A percentile compares a stretch with the other conserved stretches of the same genome.
Conservation (phyloP, 2,113 vertebrate species). For the Perognathus longimembris region DNA sequence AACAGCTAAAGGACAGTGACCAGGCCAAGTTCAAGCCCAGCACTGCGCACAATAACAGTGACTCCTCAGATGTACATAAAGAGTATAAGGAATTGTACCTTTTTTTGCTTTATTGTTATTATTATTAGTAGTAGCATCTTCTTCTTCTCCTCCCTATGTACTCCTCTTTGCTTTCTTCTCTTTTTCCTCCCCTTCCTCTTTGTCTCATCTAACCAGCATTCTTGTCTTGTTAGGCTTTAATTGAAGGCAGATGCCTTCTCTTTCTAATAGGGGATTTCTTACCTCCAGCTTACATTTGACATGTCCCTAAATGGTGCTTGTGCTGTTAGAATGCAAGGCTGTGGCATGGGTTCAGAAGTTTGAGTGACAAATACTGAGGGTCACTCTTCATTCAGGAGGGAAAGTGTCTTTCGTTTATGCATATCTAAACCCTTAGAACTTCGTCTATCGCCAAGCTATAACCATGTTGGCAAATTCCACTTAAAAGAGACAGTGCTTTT, state of each 20-base stretch:
- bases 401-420: background rate
- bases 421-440: background rate
- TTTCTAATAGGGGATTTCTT: background rate
- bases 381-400: background rate
- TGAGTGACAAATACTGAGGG: background rate
- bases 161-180: too few relatives aligned
- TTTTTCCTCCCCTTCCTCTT: too few relatives aligned
- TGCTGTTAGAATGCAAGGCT: background rate
- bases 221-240: constrained; percentile 10
- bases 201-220: too few relatives aligned
- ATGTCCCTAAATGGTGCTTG: background rate
- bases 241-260: constrained; percentile 39
- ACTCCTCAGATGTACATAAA: background rate
- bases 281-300: background rate
- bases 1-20: too few relatives aligned
- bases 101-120: background rate
- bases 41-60: background rate
- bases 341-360: background rate
- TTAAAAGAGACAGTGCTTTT: background rate
- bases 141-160: too few relatives aligned
- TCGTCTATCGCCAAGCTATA: background rate
- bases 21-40: too few relatives aligned
- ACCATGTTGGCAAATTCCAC: background rate
- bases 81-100: background rate
- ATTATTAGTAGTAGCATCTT: too few relatives aligned